Base-by-base conservation (phyloP, 2,888 invertebrate genomes). In the Spodoptera exigua region DNA sequence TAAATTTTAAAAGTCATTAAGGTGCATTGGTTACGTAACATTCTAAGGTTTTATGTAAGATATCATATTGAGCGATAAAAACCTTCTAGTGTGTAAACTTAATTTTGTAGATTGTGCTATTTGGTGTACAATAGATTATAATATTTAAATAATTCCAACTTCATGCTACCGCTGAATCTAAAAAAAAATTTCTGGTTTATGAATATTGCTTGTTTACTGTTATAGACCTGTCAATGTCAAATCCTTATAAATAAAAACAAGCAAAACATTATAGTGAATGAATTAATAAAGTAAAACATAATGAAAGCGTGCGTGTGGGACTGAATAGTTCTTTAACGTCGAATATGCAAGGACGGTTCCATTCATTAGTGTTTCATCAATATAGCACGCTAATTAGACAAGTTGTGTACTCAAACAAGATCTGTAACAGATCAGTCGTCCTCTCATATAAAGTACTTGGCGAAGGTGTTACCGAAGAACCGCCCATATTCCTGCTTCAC, bases 401-500 rank as follows among this genome's bases (percentile, higher is more conserved):
- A 55, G 14, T 49, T 5, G 9, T 13, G 21, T 59, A 61, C 11
- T 37, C 39, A 13, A 32, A 60, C 36, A 63, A 53, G 4, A 61
- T 72, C 18, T 45, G 37, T 35, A 52, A 58, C 1, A 82, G 85
- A 47, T 81, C 84, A 18, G 76, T 79, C 1, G 85, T 88, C 2
- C 71, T 93, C 36, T 91, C 93, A 0, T 92, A 84, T 65, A 91
- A 88, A 78, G 68, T 92, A 18, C 65, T 88, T n/a, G 89, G 89
- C 0, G 82, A 85, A 10, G 70, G 72, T 12, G 61, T 76, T 0
- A 47, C 63, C 1, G 81, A 85, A 0, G 72, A 81, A 16, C 83
- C 89, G 0, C 89, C 92, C 0, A 74, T 92, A 9, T 75, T 93
- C 4, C 63, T 98, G 49, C 95, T 97, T 84, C 99, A 99, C 85